Conservation (phyloP, 2,797 vertebrate genomes). For the Natrix natrix region DNA sequence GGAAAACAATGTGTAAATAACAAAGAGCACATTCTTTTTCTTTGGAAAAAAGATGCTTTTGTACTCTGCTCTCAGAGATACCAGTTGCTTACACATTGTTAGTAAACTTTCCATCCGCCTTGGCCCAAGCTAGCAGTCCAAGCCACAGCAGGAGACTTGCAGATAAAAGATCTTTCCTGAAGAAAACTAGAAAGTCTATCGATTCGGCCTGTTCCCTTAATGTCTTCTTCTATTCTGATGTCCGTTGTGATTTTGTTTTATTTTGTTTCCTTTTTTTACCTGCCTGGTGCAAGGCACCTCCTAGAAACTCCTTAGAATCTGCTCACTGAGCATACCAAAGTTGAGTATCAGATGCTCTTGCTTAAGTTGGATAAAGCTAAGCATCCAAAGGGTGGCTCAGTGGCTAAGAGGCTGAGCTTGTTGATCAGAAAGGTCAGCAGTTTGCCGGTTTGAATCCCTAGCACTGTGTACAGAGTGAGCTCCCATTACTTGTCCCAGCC, state of each 20-base stretch:
- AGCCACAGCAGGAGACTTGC: constrained; percentile 47
- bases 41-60: neutral
- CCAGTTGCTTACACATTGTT: constrained; percentile 25
- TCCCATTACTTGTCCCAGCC: no score
- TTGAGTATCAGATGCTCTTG: neutral
- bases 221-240: constrained; percentile 30
- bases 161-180: constrained; percentile 50
- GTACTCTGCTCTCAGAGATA: neutral
- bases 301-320: constrained; percentile 9
- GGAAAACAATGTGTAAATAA: neutral
- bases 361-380: constrained; percentile 9
- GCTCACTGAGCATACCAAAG: neutral
- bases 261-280: neutral
- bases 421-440: no score
- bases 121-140: constrained; percentile 30
- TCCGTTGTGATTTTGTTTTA: neutral
- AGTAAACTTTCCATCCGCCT: constrained; percentile 36
- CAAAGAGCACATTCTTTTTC: neutral
- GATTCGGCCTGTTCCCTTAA: constrained; percentile 46
- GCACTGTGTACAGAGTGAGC: no score
- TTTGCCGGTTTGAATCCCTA: no score
- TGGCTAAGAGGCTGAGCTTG: no score
- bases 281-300: constrained; percentile 16
- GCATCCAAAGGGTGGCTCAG: neutral
- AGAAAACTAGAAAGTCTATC: constrained; percentile 39